phyloP scores from a whole-genome alignment of 2,888 invertebrate genomes.

The Tupiocoris notatus region DNA sequence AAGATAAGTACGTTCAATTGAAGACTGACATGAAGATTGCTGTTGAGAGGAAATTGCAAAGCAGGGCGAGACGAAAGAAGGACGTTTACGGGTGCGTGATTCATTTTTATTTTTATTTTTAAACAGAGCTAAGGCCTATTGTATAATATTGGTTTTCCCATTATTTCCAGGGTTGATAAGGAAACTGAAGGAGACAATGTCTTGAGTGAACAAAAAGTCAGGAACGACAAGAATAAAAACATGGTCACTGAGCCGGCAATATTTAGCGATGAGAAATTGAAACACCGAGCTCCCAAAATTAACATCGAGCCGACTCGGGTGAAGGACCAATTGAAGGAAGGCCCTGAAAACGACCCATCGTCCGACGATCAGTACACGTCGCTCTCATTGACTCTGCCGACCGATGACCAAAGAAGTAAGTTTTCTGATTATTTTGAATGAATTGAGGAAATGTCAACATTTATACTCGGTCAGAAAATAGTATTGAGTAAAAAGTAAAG shows the following conservation, averaged over 20 bases:
- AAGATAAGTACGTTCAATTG: constrained; percentile 76
- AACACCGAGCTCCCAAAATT: constrained; percentile 19
- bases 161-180: constrained; percentile 8
- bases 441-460: too few species aligned
- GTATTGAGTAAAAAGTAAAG: too few species aligned
- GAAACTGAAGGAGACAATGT: constrained; percentile 19
- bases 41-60: constrained; percentile 63
- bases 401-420: constrained; percentile 41
- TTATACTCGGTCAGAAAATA: too few species aligned
- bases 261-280: constrained; percentile 8
- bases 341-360: constrained; percentile 42
- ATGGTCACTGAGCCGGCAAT: background rate
- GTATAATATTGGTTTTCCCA: background rate
- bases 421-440: too few species aligned
- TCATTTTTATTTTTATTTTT: background rate
- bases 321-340: constrained; percentile 21
- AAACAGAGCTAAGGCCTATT: background rate
- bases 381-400: constrained; percentile 39
- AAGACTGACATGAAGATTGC: constrained; percentile 78
- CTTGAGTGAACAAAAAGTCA: background rate
- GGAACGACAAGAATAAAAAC: constrained; percentile 30
- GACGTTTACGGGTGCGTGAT: constrained; percentile 36
- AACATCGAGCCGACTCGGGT: constrained; percentile 18
- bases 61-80: constrained; percentile 44
- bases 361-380: constrained; percentile 46